Percentiles rank a stretch among this genome's conserved stretches.
phyloP scores from a whole-genome alignment of 2,113 vertebrate species.

The Microcebus murinus region DNA sequence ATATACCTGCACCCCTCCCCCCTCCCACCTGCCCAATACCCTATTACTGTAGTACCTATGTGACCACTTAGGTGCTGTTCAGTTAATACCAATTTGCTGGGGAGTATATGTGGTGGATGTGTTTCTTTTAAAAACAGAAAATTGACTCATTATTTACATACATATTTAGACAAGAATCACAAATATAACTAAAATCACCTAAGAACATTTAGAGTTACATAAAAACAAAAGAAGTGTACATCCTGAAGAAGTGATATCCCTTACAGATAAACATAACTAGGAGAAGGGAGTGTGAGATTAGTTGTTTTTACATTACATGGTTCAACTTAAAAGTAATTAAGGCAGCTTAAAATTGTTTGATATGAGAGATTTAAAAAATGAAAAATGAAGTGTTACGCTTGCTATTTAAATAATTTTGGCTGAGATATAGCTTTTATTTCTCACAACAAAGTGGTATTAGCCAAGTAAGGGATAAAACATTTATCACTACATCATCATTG shows the following conservation, averaged over 20 bases:
- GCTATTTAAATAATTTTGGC: constrained; percentile 11
- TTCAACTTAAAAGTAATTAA: constrained; percentile 25
- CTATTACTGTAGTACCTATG: too few species aligned
- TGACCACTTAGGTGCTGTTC: too few species aligned
- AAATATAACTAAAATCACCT: background rate
- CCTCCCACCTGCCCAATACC: too few species aligned
- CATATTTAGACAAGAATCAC: background rate
- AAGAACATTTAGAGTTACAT: background rate
- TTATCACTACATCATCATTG: background rate
- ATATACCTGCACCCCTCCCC: too few species aligned
- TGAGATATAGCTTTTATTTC: background rate
- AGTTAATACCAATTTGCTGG: too few species aligned
- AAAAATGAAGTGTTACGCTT: background rate
- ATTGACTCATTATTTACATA: background rate
- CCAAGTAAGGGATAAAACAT: background rate
- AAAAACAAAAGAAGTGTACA: constrained; percentile 13
- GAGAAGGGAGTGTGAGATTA: background rate
- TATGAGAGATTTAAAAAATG: constrained; percentile 9
- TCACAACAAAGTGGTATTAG: background rate
- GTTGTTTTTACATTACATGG: background rate
- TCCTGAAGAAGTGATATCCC: background rate
- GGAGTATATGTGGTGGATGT: background rate
- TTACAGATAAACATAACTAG: background rate
- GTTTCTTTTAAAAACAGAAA: background rate
- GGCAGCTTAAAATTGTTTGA: background rate